Evolutionary conservation across 2,113 vertebrate species (phyloP), one percentile per base, ranked within the genome.

Genomic region (Baryphthengus martii): DNA sequence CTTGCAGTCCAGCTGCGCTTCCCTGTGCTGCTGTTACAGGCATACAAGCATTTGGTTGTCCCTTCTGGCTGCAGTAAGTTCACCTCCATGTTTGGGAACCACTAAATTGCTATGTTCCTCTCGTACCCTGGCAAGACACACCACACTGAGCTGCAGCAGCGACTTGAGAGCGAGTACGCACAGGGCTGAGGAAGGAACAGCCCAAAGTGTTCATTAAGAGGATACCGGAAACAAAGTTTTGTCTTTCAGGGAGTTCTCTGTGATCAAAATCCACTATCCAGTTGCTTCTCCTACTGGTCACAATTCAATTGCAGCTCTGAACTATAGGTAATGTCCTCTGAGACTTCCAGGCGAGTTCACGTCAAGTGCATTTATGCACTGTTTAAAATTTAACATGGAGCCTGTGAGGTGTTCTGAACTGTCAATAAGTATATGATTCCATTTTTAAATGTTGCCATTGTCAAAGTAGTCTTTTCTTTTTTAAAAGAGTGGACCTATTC

Each of bases 131-230:
- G 21, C 50, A 52, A 71, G 52, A 23, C 4, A 0, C 12, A 6
- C 17, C 10, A 8, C 3, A 2, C 17, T 0, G 8, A 3, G 23
- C 49, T 44, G 42, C 21, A 53, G 68, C 1, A 1, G 45, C 73
- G 11, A 9, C 52, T 24, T 72, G 35, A 24, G 13, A 18, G 24
- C 50, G 83, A 19, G 37, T 10, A 45, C 8, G 7, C 52, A 24
- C 23, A 29, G 35, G 86, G 63, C 61, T 88, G 56, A 73, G 53
- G 85, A 88, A 75, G 76, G 74, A 85, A 35, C 45, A 85, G 72
- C 49, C 45, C 42, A 73, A 73, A 24, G 10, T 24, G n/a, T 66
- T 71, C 53, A 70, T 84, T 90, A 66, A 70, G n/a, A 85, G n/a
- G 39, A 35, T 53, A 15, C 15, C 35, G 31, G 37, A 42, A 18